Evolutionary conservation across 2,113 vertebrate species (phyloP), one percentile per base, ranked within the genome.

Genomic region (Clinocottus analis): DNA sequence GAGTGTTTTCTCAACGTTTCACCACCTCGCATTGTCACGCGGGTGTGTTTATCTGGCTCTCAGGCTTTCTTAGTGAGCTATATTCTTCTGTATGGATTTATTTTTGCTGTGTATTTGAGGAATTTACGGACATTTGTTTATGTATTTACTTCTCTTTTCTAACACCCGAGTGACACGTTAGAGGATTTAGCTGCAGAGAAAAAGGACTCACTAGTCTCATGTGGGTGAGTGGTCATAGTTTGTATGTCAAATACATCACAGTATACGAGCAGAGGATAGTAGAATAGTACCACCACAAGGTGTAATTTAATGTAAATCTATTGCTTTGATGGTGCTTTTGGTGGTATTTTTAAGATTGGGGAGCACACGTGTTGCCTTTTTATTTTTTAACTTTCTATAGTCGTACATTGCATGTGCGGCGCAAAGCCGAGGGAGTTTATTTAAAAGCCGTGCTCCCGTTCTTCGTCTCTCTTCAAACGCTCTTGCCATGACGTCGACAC

Each of bases 401-500:
- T 29, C 37, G n/a, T 58, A 35, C 37, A n/a, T 37, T 21, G 8
- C 23, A 49, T 14, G 19, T 11, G 33, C 33, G n/a, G 11, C n/a
- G 72, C 29, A 53, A 59, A 41, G 53, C 29, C n/a, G 62, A 19
- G 45, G 29, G 39, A 84, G 12, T 3, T n/a, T 10, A 77, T 86
- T 84, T 17, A 64, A 80, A 84, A 61, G 27, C 27, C 27, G 49
- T 21, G 8, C 29, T 72, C 70, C 47, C 60, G 13, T 7, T 37
- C 23, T 65, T 7, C 11, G 4, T n/a, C 41, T 59, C 59, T 61
- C 65, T 23, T 13, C n/a, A n/a, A 31, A 3, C 3, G 13, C 39
- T 75, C 39, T n/a, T n/a, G 12, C 19, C 19, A 33, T 78, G 85
- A 85, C 61, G 76, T 84, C 78, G 86, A 51, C 12, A 14, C 39